These are phyloP conservation scores for Cygnus olor DNA, from an alignment of 2,797 vertebrate species.

Conservation along the genomic window DNA sequence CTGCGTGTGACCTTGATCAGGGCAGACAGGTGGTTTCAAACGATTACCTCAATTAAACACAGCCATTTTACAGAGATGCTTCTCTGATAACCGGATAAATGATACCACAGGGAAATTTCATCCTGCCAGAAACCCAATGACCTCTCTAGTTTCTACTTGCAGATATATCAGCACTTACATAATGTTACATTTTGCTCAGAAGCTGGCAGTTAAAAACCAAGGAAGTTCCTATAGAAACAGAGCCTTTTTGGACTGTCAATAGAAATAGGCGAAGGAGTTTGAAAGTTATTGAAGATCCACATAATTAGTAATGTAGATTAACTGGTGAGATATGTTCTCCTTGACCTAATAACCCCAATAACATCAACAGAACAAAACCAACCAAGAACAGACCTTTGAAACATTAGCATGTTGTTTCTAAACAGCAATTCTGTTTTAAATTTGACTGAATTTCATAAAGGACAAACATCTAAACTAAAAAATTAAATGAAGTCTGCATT, in stretches of 20 bases:
- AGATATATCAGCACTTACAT: not conserved
- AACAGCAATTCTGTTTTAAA: not conserved
- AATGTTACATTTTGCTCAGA: not conserved
- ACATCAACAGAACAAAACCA: not conserved
- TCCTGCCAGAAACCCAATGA: not conserved
- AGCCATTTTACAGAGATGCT: not conserved
- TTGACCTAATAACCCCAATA: not conserved
- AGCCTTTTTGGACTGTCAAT: rapidly evolving
- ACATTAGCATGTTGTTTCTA: rapidly evolving
- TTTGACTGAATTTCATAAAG: not conserved
- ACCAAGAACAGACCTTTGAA: not conserved
- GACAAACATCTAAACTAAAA: not conserved
- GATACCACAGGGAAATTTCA: not conserved
- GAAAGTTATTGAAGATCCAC: not conserved
- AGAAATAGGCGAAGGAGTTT: not conserved
- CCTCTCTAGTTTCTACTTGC: not conserved
- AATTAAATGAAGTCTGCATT: not conserved
- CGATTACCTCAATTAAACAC: not conserved
- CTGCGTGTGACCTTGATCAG: not conserved
- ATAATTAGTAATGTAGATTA: not conserved
- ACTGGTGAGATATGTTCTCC: not conserved
- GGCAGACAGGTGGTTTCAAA: not conserved
- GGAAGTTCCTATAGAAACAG: not conserved
- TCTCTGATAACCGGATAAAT: not conserved
- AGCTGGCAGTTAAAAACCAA: not conserved